phyloP scores from a whole-genome alignment of 2,113 vertebrate genomes.

The Psittacus erithacus region DNA sequence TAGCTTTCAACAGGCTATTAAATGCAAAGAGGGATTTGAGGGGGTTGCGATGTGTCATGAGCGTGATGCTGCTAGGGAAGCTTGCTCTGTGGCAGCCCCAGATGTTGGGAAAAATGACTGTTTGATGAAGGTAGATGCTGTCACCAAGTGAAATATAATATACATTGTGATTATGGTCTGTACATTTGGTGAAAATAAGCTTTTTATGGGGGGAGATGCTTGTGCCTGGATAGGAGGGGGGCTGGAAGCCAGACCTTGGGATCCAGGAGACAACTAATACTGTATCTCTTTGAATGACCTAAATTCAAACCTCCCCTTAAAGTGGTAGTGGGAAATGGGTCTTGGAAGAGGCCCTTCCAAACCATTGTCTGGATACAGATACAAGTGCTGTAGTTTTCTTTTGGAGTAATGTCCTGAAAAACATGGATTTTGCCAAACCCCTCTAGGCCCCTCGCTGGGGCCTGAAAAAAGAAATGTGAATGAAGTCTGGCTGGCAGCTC shows the following conservation, averaged over 20 bases:
- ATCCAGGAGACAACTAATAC: not conserved
- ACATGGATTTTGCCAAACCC: not conserved
- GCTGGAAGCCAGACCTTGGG: constrained; percentile 18
- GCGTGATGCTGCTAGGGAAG: not conserved
- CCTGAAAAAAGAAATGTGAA: not conserved
- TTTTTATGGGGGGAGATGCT: not conserved
- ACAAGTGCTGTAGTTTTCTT: not conserved
- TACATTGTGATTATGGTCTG: not conserved
- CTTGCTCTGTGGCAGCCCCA: not conserved
- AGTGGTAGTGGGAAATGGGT: not conserved
- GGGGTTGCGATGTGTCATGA: fast-evolving
- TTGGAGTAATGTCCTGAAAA: not conserved
- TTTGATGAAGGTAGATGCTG: not conserved
- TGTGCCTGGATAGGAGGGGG: not conserved
- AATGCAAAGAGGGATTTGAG: not conserved
- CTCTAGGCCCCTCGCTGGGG: not conserved
- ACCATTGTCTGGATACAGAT: fast-evolving
- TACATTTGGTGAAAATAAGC: not conserved
- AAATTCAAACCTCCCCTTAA: not conserved
- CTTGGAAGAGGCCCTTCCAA: not conserved
- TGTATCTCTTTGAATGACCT: not conserved
- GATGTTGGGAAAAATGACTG: not conserved
- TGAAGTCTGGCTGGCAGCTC: constrained; percentile 17
- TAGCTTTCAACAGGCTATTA: fast-evolving
- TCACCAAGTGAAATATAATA: not conserved